Conservation (phyloP, 2,113 vertebrate species). For the Sceloporus undulatus region DNA sequence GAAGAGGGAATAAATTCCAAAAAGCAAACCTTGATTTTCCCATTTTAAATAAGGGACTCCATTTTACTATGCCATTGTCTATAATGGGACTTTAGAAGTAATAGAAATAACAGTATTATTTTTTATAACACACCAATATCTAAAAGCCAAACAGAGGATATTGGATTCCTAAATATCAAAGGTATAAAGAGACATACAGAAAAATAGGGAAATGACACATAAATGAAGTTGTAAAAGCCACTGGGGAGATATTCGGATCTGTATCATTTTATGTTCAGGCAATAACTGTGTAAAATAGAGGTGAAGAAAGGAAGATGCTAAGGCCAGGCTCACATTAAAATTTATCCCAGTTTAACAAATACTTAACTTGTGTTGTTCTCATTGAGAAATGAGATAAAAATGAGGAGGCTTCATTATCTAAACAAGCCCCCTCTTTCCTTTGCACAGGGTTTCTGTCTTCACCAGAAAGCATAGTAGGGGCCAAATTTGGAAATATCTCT, state of each 20-base stretch:
- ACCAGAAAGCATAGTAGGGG: too few relatives aligned
- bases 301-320: background rate
- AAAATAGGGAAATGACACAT: background rate
- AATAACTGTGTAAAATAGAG: background rate
- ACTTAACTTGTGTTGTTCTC: background rate
- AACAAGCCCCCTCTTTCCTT: background rate
- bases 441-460: background rate
- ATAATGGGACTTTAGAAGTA: background rate
- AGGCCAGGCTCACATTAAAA: background rate
- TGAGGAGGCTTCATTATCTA: background rate
- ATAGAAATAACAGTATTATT: background rate
- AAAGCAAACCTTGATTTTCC: too few relatives aligned
- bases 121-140: background rate
- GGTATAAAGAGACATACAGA: background rate
- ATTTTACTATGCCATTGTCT: too few relatives aligned
- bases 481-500: background rate
- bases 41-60: too few relatives aligned
- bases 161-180: background rate
- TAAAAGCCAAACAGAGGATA: background rate
- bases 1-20: too few relatives aligned
- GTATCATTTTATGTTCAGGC: slow-evolving; percentile 14
- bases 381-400: background rate
- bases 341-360: background rate
- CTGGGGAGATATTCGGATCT: background rate
- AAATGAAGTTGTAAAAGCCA: background rate